phyloP scores from a whole-genome alignment of 2,888 invertebrate genomes.

The Automeris io region DNA sequence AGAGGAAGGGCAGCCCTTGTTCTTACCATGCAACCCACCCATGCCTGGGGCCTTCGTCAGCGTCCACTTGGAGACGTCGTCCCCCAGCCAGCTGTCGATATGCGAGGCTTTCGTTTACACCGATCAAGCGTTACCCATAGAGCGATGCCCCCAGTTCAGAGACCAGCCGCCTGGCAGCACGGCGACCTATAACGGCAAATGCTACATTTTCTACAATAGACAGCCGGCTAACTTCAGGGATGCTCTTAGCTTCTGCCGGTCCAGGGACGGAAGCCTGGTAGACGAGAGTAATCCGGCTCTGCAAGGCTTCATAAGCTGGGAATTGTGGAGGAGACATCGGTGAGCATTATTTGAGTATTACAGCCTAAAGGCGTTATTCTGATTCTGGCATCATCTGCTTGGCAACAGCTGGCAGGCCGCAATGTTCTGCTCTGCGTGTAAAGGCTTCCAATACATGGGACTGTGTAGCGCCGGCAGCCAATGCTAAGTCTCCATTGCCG shows the following conservation, averaged over 20 bases:
- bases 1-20: conserved; percentile 93
- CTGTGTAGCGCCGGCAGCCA: too few relatives aligned
- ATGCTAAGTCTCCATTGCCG: too few relatives aligned
- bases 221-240: conserved; percentile 89
- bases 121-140: conserved; percentile 92
- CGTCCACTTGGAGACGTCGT: conserved; percentile 88
- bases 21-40: conserved; percentile 94
- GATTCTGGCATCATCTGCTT: too few relatives aligned
- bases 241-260: conserved; percentile 86
- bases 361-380: conserved; percentile 19
- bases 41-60: conserved; percentile 97
- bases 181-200: conserved; percentile 96
- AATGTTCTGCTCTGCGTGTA: too few relatives aligned
- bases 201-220: conserved; percentile 94
- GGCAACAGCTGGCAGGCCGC: too few relatives aligned
- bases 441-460: too few relatives aligned
- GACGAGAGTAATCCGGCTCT: conserved; percentile 95
- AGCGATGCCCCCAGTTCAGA: conserved; percentile 93
- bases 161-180: conserved; percentile 95
- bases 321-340: conserved; percentile 92
- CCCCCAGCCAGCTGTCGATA: conserved; percentile 87
- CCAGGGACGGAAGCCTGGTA: conserved; percentile 89
- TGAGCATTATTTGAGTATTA: conserved; percentile 32
- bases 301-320: conserved; percentile 97
- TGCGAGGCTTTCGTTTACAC: conserved; percentile 97